Evolutionary conservation across 2,888 invertebrate species (phyloP), one percentile per base, ranked within the genome.

Genomic region (Camptogramma bilineatum): DNA sequence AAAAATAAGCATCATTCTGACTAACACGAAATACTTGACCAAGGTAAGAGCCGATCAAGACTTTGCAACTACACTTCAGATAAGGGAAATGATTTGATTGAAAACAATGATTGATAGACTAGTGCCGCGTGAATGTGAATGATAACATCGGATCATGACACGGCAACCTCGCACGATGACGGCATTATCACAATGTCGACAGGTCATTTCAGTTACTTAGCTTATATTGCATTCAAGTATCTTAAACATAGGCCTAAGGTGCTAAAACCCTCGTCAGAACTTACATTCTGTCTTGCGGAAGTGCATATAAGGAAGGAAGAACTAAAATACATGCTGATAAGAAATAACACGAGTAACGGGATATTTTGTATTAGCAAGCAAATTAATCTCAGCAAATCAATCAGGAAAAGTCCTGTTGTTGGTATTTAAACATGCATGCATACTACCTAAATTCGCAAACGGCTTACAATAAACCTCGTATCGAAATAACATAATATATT

Each of bases 141-240:
- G 54, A 50, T 54, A 19, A 8, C 24, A 42, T 28, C 24, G 17
- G 47, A 39, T 39, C 17, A 21, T 54, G 50, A 61, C 39, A 52
- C 31, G 31, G 4, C 19, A 16, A 50, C 44, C 51, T 55, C 46
- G 21, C 44, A 31, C 42, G 21, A 48, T 53, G 28, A 55, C 34
- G 44, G n/a, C 18, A 28, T 54, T 59, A 64, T 59, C 59, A 64
- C 64, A 64, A 64, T 51, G 59, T 54, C 58, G 21, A 21, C 46
- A 54, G 63, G 58, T 59, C 52, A 46, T 31, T 44, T 4, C 16
- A 44, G 44, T 44, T 44, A 44, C 44, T 17, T 44, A 44, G 10
- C 2, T 31, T 9, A 10, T 34, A 39, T 8, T 28, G 4, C 8
- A 28, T 1, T 28, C 7, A 5, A 28, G 0, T 28, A 28, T 3